A percentile compares a stretch with the other conserved stretches of the same genome.
Evolutionary conservation across 2,113 vertebrate species (phyloP).

Genomic region (Notiomystis cincta): DNA sequence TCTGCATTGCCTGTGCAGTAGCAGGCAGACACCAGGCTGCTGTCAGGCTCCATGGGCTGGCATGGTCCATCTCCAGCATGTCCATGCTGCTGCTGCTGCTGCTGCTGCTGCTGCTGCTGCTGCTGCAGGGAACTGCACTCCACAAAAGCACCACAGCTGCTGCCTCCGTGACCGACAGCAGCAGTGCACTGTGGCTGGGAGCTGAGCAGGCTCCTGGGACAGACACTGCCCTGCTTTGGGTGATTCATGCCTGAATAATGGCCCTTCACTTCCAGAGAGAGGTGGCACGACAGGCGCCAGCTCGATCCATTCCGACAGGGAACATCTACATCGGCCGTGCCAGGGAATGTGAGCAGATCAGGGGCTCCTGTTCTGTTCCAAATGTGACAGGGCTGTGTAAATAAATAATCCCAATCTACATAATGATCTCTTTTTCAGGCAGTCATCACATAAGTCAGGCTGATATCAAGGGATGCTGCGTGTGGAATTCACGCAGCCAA

Average conservation of each 20-base stretch:
- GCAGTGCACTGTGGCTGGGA: background rate
- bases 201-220: background rate
- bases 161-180: background rate
- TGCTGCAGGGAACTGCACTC: background rate
- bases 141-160: accelerated
- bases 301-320: conserved; percentile 13
- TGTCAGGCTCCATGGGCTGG: background rate
- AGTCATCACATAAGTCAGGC: background rate
- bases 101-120: background rate
- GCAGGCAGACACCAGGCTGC: background rate
- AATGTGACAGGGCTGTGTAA: background rate
- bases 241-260: conserved; percentile 32
- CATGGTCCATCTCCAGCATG: background rate
- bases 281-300: background rate
- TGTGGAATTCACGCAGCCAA: background rate
- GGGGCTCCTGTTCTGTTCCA: background rate
- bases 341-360: background rate
- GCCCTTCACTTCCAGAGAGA: conserved; percentile 34
- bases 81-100: background rate
- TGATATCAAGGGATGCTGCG: background rate
- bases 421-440: background rate
- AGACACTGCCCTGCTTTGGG: background rate
- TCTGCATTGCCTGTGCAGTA: background rate
- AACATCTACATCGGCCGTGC: background rate
- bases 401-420: conserved; percentile 26